Evolutionary conservation across 2,113 vertebrate species (phyloP).

Genomic region (Dunckerocampus dactyliophorus): DNA sequence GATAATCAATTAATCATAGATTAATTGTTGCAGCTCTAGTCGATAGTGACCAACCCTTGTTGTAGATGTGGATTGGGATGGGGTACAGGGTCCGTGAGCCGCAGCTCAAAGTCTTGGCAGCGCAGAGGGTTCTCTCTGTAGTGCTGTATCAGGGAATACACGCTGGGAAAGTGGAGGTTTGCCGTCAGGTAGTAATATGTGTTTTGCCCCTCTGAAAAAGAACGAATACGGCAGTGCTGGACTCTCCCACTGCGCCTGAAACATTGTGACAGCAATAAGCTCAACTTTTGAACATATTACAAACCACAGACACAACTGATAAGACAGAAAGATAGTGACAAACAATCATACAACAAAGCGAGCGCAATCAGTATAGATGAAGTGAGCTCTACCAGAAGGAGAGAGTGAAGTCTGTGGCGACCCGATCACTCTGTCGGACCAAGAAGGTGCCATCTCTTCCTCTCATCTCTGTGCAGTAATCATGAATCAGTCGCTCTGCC

Average conservation of each 20-base stretch:
- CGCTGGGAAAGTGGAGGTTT: slow-evolving; percentile 83
- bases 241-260: slow-evolving; percentile 86
- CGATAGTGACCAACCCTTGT: slow-evolving; percentile 75
- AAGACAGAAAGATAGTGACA: not conserved
- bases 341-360: too few relatives aligned
- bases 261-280: not conserved
- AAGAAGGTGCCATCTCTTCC: slow-evolving; percentile 89
- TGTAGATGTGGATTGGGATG: slow-evolving; percentile 80
- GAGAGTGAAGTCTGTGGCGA: slow-evolving; percentile 80
- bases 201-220: slow-evolving; percentile 68
- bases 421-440: slow-evolving; percentile 86
- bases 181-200: slow-evolving; percentile 85
- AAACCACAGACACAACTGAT: not conserved
- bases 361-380: not conserved
- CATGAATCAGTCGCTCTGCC: slow-evolving; percentile 86
- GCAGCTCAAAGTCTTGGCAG: slow-evolving; percentile 89
- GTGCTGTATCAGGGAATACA: slow-evolving; percentile 87
- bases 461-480: slow-evolving; percentile 83
- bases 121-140: slow-evolving; percentile 86
- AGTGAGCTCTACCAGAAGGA: slow-evolving; percentile 85
- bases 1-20: too few relatives aligned
- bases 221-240: slow-evolving; percentile 92
- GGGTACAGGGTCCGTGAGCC: slow-evolving; percentile 86
- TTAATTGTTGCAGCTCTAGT: not conserved
- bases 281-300: not conserved